Conservation (phyloP, 2,888 invertebrate species). For the Agapostemon virescens region DNA sequence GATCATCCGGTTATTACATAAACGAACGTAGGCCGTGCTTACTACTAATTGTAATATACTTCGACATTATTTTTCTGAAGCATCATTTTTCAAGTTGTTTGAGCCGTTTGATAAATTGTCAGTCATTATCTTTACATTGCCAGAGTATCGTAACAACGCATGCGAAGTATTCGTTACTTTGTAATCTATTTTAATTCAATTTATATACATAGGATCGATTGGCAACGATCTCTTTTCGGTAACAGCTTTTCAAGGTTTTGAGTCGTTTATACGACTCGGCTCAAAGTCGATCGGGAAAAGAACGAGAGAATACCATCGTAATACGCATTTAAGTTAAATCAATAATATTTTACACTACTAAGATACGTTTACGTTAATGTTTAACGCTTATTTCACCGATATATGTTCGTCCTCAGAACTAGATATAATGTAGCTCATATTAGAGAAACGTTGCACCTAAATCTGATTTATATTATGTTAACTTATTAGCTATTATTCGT, state of each 20-base stretch:
- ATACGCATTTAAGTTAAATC: conserved; percentile 55
- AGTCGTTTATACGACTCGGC: neutral
- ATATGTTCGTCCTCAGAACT: conserved; percentile 38
- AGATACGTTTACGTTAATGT: conserved; percentile 19
- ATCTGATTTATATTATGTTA: conserved; percentile 27
- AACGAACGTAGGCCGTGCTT: neutral
- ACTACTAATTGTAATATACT: neutral
- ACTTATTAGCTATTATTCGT: conserved; percentile 20
- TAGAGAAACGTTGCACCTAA: conserved; percentile 12
- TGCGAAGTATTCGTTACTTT: conserved; percentile 25
- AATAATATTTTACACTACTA: neutral
- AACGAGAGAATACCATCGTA: conserved; percentile 19
- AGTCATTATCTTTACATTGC: conserved; percentile 60
- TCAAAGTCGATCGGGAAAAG: neutral
- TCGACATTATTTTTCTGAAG: conserved; percentile 5
- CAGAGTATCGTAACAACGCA: conserved; percentile 49
- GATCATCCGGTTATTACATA: neutral
- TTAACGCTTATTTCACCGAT: conserved; percentile 30
- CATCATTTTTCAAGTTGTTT: conserved; percentile 31
- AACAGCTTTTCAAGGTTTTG: no score
- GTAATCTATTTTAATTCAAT: neutral
- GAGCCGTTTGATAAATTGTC: conserved; percentile 24
- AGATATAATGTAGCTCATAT: conserved; percentile 19
- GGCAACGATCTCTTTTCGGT: neutral
- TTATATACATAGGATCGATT: neutral